These are phyloP conservation scores for Xiphorhynchus erythropygius DNA, from an alignment of 2,797 vertebrate species.

Conservation along the genomic window DNA sequence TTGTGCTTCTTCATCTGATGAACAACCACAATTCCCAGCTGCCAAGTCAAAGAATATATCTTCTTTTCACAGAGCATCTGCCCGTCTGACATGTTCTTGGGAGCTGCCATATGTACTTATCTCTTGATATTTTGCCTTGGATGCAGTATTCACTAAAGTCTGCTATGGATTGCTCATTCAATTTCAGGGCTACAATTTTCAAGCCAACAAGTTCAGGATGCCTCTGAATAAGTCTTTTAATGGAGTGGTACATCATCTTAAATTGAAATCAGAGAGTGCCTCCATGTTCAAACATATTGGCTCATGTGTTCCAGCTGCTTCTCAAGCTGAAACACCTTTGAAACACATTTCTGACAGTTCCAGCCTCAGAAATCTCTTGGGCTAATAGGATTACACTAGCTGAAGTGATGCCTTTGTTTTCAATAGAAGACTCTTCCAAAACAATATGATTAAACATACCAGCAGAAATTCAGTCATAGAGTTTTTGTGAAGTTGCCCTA, in stretches of 20 bases:
- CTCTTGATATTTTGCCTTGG: not conserved
- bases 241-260: not conserved
- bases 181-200: not conserved
- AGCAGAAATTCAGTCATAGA: not conserved
- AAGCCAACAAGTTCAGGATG: not conserved
- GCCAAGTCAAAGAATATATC: conserved; percentile 7
- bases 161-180: not conserved
- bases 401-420: not conserved
- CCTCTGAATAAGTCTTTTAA: not conserved
- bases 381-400: not conserved
- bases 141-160: not conserved
- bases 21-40: not conserved
- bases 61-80: conserved; percentile 18
- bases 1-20: not conserved
- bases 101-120: conserved; percentile 7
- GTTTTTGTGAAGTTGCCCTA: not conserved
- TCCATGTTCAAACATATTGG: not conserved
- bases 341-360: not conserved
- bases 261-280: not conserved
- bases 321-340: not conserved
- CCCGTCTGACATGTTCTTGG: not conserved
- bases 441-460: not conserved
- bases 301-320: not conserved
- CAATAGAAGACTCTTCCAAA: not conserved
- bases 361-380: not conserved